A percentile compares a stretch with the other conserved stretches of the same genome.
phyloP scores from a whole-genome alignment of 2,888 invertebrate genomes.

The Megastigmus dorsalis region DNA sequence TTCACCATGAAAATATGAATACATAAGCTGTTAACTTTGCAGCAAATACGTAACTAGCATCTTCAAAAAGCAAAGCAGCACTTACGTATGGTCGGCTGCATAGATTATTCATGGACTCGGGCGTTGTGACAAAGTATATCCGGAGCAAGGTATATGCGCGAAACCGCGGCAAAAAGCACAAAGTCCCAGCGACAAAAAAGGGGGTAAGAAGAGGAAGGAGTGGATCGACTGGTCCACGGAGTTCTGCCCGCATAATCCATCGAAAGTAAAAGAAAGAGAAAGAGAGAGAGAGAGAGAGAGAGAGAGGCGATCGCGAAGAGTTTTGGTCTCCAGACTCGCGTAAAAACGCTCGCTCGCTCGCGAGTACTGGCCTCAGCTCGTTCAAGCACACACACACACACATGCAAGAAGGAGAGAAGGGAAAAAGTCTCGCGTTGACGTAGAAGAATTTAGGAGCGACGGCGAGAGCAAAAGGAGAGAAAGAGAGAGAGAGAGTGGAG shows the following conservation, averaged over 20 bases:
- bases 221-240: too few relatives aligned
- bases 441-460: conserved; percentile 75
- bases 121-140: conserved; percentile 20
- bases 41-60: too few relatives aligned
- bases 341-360: conserved; percentile 11
- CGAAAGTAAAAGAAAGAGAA: neutral
- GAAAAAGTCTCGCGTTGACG: conserved; percentile 60
- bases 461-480: conserved; percentile 66
- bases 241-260: conserved; percentile 7
- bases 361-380: neutral
- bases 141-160: neutral
- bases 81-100: too few relatives aligned
- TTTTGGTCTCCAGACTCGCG: neutral
- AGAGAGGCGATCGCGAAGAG: neutral
- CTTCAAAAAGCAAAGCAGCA: too few relatives aligned
- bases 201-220: neutral
- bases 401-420: neutral
- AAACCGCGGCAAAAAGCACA: too few relatives aligned
- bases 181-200: neutral
- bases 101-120: conserved; percentile 8
- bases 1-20: too few relatives aligned
- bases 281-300: neutral
- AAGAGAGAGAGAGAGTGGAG: conserved; percentile 67
- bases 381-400: neutral
- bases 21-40: too few relatives aligned